A percentile compares a stretch with the other conserved stretches of the same genome.
phyloP scores from a whole-genome alignment of 1,140 invertebrate species.

The Phthorimaea operculella region DNA sequence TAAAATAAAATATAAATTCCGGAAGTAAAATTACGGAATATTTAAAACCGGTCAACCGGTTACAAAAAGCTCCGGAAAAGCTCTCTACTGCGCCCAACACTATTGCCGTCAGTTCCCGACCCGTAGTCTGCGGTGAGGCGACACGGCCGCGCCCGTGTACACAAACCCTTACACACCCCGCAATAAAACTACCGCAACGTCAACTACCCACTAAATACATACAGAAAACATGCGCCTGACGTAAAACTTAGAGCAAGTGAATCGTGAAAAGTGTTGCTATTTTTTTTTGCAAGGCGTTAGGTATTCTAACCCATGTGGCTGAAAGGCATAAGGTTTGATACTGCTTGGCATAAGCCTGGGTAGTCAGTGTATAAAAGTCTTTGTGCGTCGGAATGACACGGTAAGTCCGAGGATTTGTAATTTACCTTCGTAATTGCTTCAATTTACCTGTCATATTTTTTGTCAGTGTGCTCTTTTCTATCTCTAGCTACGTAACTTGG shows the following conservation, averaged over 20 bases:
- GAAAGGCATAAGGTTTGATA: conserved; percentile 50
- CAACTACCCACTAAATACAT: not conserved
- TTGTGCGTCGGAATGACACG: conserved; percentile 54
- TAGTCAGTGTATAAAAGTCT: conserved; percentile 35
- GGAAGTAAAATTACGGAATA: too few relatives aligned
- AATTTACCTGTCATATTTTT: too few relatives aligned
- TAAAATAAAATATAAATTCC: too few relatives aligned
- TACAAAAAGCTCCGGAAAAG: not conserved
- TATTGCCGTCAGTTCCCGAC: not conserved
- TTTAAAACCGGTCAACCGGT: too few relatives aligned
- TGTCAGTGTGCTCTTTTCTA: too few relatives aligned
- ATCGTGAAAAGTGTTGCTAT: not conserved
- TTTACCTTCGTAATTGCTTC: too few relatives aligned
- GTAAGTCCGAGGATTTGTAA: conserved; percentile 32
- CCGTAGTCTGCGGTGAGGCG: conserved; percentile 35
- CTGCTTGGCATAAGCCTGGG: conserved; percentile 57
- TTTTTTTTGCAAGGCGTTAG: conserved; percentile 7
- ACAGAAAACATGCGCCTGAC: conserved; percentile 12
- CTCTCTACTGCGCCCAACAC: conserved; percentile 25
- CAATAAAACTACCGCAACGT: conserved; percentile 3
- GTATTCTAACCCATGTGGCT: conserved; percentile 56
- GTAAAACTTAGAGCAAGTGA: conserved; percentile 9
- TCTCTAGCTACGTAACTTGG: too few relatives aligned
- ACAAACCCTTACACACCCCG: conserved; percentile 1
- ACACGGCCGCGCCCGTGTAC: conserved; percentile 37